Percentiles rank a stretch among this genome's conserved stretches.
phyloP scores from a whole-genome alignment of 2,113 vertebrate species.

The Oncorhynchus masou region DNA sequence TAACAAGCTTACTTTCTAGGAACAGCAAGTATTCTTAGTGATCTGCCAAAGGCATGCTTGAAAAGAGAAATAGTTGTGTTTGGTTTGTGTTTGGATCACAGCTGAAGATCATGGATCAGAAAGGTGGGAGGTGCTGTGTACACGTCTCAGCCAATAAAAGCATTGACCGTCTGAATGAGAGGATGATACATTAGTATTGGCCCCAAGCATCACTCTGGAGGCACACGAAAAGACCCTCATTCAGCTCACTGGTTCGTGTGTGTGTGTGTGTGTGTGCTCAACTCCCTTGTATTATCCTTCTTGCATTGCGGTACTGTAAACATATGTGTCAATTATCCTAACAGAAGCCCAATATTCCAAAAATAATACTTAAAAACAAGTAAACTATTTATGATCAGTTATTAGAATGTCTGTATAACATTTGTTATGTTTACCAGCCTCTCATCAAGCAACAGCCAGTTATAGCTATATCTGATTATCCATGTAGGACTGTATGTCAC shows the following conservation, averaged over 20 bases:
- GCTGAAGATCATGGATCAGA: constrained; percentile 1
- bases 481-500: neutral
- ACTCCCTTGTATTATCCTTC: neutral
- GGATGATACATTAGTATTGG: constrained; percentile 70
- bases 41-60: neutral
- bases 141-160: constrained; percentile 28
- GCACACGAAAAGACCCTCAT: constrained; percentile 53
- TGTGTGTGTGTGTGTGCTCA: too few relatives aligned
- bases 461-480: neutral
- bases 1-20: constrained; percentile 21
- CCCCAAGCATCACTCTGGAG: constrained; percentile 52
- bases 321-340: neutral
- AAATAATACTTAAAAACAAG: neutral
- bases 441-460: neutral
- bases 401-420: too few relatives aligned
- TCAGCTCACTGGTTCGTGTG: constrained; percentile 40
- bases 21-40: neutral
- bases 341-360: neutral
- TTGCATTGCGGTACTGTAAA: neutral
- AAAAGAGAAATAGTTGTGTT: constrained; percentile 11
- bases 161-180: constrained; percentile 41
- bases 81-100: neutral
- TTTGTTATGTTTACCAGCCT: too few relatives aligned
- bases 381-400: too few relatives aligned
- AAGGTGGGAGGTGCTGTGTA: constrained; percentile 9